phyloP scores from a whole-genome alignment of 2,113 vertebrate genomes.

The Gopherus flavomarginatus region DNA sequence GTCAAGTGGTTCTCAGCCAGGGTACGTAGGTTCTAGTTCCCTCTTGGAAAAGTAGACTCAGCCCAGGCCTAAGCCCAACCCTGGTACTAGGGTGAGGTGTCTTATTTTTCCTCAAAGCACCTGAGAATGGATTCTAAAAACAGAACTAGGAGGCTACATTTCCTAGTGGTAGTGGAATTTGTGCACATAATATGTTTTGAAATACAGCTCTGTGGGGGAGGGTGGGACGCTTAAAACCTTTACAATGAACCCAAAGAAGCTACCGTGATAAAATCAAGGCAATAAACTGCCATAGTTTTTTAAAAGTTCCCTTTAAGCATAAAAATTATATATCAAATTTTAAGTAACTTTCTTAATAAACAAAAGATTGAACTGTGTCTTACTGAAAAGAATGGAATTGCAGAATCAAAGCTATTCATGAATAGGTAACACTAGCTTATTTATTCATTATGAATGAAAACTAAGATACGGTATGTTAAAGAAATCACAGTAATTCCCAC shows the following conservation, averaged over 20 bases:
- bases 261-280: neutral
- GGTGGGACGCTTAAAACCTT: neutral
- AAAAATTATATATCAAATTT: constrained; percentile 1
- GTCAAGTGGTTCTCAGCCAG: neutral
- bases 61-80: neutral
- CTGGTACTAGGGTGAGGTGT: neutral
- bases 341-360: constrained; percentile 42
- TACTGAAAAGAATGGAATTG: constrained; percentile 27
- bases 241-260: constrained; percentile 2
- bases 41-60: neutral
- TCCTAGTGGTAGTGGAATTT: neutral
- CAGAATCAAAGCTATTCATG: constrained; percentile 13
- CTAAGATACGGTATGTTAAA: neutral
- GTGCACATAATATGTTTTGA: neutral
- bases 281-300: neutral
- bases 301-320: neutral
- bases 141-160: neutral
- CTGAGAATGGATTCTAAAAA: neutral
- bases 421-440: constrained; percentile 51
- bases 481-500: neutral
- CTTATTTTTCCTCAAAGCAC: neutral
- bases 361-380: constrained; percentile 28
- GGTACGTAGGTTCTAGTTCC: neutral
- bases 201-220: constrained; percentile 5
- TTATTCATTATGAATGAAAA: constrained; percentile 42